Percentiles rank a stretch among this genome's conserved stretches.
Evolutionary conservation across 2,113 vertebrate species (phyloP).

Genomic region (Neogobius melanostomus): DNA sequence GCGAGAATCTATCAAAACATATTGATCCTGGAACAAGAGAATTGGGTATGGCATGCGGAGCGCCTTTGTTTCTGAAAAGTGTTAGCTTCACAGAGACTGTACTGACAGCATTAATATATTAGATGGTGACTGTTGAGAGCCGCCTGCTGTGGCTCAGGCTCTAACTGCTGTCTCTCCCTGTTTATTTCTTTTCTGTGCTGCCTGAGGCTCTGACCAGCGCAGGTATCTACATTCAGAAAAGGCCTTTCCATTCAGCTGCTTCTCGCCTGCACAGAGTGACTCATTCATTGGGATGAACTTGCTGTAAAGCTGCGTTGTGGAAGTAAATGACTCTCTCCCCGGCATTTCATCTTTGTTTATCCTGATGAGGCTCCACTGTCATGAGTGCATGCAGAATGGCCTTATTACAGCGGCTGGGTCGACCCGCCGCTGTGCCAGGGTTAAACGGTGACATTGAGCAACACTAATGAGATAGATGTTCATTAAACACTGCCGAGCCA

Average conservation of each 20-base stretch:
- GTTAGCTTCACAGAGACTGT: slow-evolving; percentile 76
- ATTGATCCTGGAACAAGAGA: slow-evolving; percentile 80
- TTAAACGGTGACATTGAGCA: slow-evolving; percentile 55
- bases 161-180: slow-evolving; percentile 48
- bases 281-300: slow-evolving; percentile 46
- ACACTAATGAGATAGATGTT: slow-evolving; percentile 74
- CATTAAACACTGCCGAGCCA: slow-evolving; percentile 68
- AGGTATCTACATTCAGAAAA: slow-evolving; percentile 39
- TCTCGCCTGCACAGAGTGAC: slow-evolving; percentile 41
- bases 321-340: slow-evolving; percentile 40
- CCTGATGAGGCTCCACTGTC: slow-evolving; percentile 65
- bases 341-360: slow-evolving; percentile 57
- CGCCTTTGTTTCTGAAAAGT: slow-evolving; percentile 79
- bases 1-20: slow-evolving; percentile 83
- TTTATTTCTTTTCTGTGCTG: slow-evolving; percentile 46
- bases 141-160: slow-evolving; percentile 64
- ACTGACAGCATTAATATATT: slow-evolving; percentile 82
- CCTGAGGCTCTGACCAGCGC: slow-evolving; percentile 28
- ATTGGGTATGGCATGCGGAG: slow-evolving; percentile 75
- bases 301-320: slow-evolving; percentile 18
- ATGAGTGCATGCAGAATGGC: slow-evolving; percentile 55
- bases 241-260: slow-evolving; percentile 58
- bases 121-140: slow-evolving; percentile 69
- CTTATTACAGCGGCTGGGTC: slow-evolving; percentile 57
- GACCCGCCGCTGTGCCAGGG: slow-evolving; percentile 31